These are phyloP conservation scores for Ormyrus rosae DNA, from an alignment of 2,888 invertebrate genomes.

Conservation along the genomic window DNA sequence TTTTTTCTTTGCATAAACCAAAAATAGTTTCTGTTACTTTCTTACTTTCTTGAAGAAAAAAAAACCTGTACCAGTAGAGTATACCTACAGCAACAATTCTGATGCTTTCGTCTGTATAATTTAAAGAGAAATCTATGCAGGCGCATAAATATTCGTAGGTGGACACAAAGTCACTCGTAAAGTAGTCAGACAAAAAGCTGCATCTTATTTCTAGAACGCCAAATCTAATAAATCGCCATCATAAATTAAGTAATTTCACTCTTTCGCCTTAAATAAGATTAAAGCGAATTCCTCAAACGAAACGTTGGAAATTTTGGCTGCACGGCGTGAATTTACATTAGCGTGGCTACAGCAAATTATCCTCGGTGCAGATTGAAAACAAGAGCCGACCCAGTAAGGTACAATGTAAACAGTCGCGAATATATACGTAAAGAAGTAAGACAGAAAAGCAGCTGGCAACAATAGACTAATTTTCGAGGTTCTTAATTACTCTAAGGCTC, in stretches of 20 bases:
- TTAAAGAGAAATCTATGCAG: no score
- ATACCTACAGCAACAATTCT: no score
- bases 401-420: not conserved
- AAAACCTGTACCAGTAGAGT: no score
- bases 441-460: slow-evolving; percentile 15
- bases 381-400: not conserved
- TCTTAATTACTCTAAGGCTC: slow-evolving; percentile 37
- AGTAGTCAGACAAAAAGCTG: not conserved
- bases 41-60: not conserved
- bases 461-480: slow-evolving; percentile 39
- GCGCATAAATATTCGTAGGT: slow-evolving; percentile 18
- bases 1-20: slow-evolving; percentile 28
- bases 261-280: no score
- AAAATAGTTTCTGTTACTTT: slow-evolving; percentile 4
- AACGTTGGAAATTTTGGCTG: no score
- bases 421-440: not conserved
- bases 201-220: no score
- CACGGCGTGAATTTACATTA: no score
- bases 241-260: no score
- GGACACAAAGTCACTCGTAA: slow-evolving; percentile 20
- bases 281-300: no score
- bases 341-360: no score
- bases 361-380: slow-evolving; percentile 10
- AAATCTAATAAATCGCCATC: no score
- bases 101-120: no score